Evolutionary conservation across 1,140 invertebrate species (phyloP), one percentile per base, ranked within the genome.

Genomic region (Pissodes strobi): DNA sequence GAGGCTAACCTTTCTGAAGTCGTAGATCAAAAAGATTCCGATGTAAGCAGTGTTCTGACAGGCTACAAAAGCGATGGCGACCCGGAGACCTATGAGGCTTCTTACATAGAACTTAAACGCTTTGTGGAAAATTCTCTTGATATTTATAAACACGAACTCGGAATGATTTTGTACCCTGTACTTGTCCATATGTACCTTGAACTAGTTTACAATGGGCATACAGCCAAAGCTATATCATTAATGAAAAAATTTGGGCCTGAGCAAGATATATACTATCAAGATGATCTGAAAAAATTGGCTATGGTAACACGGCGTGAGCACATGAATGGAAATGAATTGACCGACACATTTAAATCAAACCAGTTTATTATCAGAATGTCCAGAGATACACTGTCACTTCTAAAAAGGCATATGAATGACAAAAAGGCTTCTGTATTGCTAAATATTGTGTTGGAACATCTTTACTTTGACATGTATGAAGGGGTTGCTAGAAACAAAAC

Each of bases 111-210:
- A 76, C 80, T 97, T 1, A 93, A 93, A 73, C 88, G 87, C 66
- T 97, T 97, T 83, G 88, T 97, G n/a, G 95, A 97, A 75, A 86
- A 87, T 61, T 91, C 94, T 19, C 77, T 97, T 45, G 95, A 98
- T 81, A 88, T 94, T 67, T 97, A 97, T 74, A 97, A 95, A 84
- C 92, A 95, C 82, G 95, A 98, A 81, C 78, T 97, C 34, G 90
- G 92, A 0, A 90, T 91, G 75, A 88, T 97, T 43, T 79, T 97
- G 21, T 98, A 97, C 80, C 95, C 95, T 60, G 92, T 97, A 18
- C 90, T 97, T 80, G 92, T 97, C 8, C 95, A 98, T 72, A 97
- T 98, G 91, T 98, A 97, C 75, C 81, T 98, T 56, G 92, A 96
- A 77, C 81, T 98, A 9, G 89, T 98, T 15, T 90, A 95, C 67